Evolutionary conservation across 2,113 vertebrate genomes (phyloP).

Genomic region (Rostratula benghalensis): DNA sequence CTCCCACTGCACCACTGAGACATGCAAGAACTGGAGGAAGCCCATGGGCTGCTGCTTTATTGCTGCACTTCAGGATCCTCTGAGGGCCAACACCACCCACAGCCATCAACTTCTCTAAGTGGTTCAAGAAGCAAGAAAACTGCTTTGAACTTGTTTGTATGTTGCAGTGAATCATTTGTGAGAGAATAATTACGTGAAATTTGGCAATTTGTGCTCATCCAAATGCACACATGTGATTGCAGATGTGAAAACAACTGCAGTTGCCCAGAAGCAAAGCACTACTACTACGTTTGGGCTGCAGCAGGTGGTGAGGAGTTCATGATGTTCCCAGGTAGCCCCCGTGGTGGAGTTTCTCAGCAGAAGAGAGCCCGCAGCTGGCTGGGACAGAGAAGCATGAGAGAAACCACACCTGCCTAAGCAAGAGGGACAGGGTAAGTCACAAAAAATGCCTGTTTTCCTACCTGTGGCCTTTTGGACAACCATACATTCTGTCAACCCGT

Average conservation of each 20-base stretch:
- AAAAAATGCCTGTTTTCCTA: neutral
- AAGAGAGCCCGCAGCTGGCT: neutral
- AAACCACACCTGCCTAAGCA: neutral
- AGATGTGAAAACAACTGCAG: neutral
- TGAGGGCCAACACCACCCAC: neutral
- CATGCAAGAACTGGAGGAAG: accelerated
- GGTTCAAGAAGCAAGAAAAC: neutral
- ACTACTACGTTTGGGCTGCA: neutral
- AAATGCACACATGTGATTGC: accelerated
- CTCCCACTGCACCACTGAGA: neutral
- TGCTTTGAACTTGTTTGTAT: neutral
- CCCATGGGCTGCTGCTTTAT: neutral
- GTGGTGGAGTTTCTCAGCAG: neutral
- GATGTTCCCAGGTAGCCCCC: accelerated
- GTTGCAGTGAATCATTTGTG: accelerated
- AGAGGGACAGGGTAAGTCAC: neutral
- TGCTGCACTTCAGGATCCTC: neutral
- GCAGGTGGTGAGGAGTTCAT: neutral
- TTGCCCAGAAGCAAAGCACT: neutral
- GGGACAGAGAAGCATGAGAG: neutral
- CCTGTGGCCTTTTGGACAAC: neutral
- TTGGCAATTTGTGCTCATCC: neutral
- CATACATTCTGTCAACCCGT: accelerated
- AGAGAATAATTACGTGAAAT: neutral
- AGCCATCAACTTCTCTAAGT: neutral